These are phyloP conservation scores for Acanthis flammea DNA, from an alignment of 2,797 vertebrate species.

Conservation along the genomic window DNA sequence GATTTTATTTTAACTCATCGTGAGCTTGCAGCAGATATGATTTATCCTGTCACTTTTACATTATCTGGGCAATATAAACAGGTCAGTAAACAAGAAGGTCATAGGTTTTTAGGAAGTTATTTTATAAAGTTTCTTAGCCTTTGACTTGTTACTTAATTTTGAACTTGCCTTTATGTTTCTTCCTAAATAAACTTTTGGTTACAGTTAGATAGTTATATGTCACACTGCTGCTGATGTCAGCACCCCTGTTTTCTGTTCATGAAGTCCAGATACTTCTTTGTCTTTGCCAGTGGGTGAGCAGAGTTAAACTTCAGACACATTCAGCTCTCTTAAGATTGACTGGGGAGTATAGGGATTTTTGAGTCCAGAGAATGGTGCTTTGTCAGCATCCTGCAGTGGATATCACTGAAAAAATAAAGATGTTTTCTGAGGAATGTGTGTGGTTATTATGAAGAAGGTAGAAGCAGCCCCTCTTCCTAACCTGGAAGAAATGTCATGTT, in stretches of 20 bases:
- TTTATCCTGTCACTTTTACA: background rate
- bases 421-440: background rate
- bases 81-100: background rate
- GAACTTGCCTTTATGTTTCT: background rate
- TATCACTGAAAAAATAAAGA: background rate
- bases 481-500: background rate
- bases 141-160: background rate
- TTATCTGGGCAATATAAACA: background rate
- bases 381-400: background rate
- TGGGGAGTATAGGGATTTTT: background rate
- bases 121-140: background rate
- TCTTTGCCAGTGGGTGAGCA: background rate
- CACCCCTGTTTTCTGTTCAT: background rate
- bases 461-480: background rate
- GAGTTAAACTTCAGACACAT: background rate
- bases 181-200: background rate
- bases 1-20: background rate
- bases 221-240: background rate
- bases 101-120: background rate
- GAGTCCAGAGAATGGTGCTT: background rate
- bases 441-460: background rate
- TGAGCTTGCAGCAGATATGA: background rate
- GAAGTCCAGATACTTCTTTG: background rate
- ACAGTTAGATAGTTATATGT: background rate
- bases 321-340: background rate